A percentile compares a stretch with the other conserved stretches of the same genome.
Conservation (phyloP, 2,888 invertebrate species). For the Lasioglossum figueresi region DNA sequence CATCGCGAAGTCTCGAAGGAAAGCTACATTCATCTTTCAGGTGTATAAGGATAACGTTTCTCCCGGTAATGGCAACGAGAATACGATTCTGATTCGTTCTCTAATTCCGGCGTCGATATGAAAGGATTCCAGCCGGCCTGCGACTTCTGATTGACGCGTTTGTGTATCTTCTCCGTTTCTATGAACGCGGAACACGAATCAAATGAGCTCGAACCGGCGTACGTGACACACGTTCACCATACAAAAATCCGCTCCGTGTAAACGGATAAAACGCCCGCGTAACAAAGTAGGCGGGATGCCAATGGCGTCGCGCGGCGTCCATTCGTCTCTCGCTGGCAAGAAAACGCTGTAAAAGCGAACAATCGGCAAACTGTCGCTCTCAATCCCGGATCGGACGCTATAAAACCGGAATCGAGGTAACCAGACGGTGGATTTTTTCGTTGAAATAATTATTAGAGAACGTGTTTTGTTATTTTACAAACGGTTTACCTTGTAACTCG, state of each 20-base stretch:
- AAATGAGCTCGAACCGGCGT: not conserved
- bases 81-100: not conserved
- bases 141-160: conserved; percentile 4
- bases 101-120: not conserved
- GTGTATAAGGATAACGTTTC: not conserved
- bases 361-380: conserved; percentile 4
- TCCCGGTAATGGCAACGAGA: not conserved
- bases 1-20: not conserved
- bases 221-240: conserved; percentile 7
- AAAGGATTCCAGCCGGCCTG: not conserved
- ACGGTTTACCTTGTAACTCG: not conserved
- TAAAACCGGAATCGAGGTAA: not conserved
- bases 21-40: not conserved
- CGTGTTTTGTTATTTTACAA: not conserved
- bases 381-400: not conserved
- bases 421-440: not conserved
- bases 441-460: not conserved
- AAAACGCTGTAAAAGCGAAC: conserved; percentile 1
- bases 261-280: conserved; percentile 4
- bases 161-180: not conserved
- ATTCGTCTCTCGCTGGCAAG: not conserved
- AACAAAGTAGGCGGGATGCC: conserved; percentile 1
- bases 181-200: not conserved
- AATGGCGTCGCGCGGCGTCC: not conserved
- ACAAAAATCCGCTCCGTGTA: conserved; percentile 5